Percentiles rank a stretch among this genome's conserved stretches.
These are phyloP conservation scores for Ectropis grisescens DNA, from an alignment of 1,140 invertebrate genomes.

Conservation along the genomic window DNA sequence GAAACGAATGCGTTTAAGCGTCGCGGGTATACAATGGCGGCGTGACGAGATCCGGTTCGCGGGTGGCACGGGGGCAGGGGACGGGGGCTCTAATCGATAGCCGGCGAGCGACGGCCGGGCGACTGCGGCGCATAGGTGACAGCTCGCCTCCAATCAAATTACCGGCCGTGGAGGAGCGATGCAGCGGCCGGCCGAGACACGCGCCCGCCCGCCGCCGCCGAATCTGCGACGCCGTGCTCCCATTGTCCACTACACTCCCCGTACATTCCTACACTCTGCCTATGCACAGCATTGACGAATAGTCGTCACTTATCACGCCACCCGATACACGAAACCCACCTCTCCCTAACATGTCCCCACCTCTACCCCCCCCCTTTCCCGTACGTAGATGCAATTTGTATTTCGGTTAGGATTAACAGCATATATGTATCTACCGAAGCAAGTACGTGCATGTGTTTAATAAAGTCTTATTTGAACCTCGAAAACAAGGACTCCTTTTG, in stretches of 20 bases:
- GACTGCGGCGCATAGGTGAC: slow-evolving; percentile 66
- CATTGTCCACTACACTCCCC: slow-evolving; percentile 36
- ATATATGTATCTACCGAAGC: too few species aligned
- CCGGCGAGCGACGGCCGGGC: slow-evolving; percentile 69
- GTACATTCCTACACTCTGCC: slow-evolving; percentile 17
- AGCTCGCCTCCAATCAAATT: slow-evolving; percentile 69
- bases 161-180: slow-evolving; percentile 50
- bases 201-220: slow-evolving; percentile 18
- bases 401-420: slow-evolving; percentile 5
- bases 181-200: slow-evolving; percentile 43
- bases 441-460: too few species aligned
- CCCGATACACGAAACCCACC: slow-evolving; percentile 21
- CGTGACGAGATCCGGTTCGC: slow-evolving; percentile 68
- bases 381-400: slow-evolving; percentile 17
- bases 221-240: slow-evolving; percentile 32
- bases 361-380: slow-evolving; percentile 17
- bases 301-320: slow-evolving; percentile 28
- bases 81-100: slow-evolving; percentile 69
- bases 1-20: slow-evolving; percentile 70
- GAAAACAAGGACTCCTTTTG: too few species aligned
- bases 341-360: too few species aligned
- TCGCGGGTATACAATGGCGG: slow-evolving; percentile 68
- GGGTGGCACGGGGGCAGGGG: slow-evolving; percentile 46
- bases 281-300: slow-evolving; percentile 34
- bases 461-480: too few species aligned